Base-by-base conservation (phyloP, 2,797 vertebrate genomes). In the Peromyscus nudipes region DNA sequence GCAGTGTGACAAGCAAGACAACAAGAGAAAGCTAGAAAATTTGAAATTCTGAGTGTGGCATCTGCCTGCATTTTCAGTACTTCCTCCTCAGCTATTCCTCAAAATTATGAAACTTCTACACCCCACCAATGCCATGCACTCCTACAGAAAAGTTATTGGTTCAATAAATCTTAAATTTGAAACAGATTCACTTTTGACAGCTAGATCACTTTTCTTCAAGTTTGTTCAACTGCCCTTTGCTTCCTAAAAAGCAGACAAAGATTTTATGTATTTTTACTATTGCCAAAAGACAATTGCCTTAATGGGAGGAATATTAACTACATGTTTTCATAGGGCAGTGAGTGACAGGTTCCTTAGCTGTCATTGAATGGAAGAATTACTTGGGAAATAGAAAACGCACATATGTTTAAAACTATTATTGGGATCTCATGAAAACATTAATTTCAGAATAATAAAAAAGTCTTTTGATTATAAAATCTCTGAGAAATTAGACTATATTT, bases 151-250 rank as follows among this genome's bases (percentile, higher is more conserved):
- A 96, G 97, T 98, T 97, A 97, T 23, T 11, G 96, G 96, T 93
- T 82, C 97, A 98, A 96, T 98, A 98, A 98, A 98, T 98, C 96
- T 98, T 98, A 98, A 98, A 98, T 98, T 98, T 98, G 98, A 97
- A 98, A 97, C 91, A 95, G 94, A 92, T 96, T 97, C 96, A 98
- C 97, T 94, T 98, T 98, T 98, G 98, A 98, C 97, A 98, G 98
- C 97, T 98, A 97, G 98, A 97, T 98, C 60, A 96, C 98, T 98
- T 98, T 97, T 97, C 89, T 95, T 98, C 71, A 67, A 81, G 81
- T 96, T 96, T n/a, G 96, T 97, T 97, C 90, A 75, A 55, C 97
- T 93, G 76, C 89, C 96, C 97, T 93, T 34, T 65, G 34, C 80
- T 97, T 96, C 29, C 92, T 97, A 97, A 97, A 98, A 98, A 97